Evolutionary conservation across 2,888 invertebrate genomes (phyloP).

Genomic region (Calameuta pallipes): DNA sequence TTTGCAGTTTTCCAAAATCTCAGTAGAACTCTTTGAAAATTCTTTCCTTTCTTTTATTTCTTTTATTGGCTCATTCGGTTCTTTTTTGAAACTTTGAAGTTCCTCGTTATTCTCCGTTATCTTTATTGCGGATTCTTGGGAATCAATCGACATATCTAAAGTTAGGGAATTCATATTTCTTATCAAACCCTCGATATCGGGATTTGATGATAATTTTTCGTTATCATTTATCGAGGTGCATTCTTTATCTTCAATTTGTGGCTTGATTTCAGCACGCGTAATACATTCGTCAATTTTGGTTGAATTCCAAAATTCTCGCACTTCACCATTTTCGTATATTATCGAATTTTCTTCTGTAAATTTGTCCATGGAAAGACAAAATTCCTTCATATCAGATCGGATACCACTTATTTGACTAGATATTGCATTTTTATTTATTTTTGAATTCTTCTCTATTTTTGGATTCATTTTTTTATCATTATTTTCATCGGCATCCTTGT

Average conservation of each 20-base stretch:
- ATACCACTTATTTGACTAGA: slow-evolving; percentile 38
- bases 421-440: slow-evolving; percentile 18
- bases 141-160: slow-evolving; percentile 9
- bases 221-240: neutral
- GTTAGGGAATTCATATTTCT: slow-evolving; percentile 21
- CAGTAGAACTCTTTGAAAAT: neutral
- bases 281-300: neutral
- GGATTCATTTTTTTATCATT: neutral
- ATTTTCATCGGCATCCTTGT: neutral
- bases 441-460: neutral
- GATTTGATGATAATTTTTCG: neutral
- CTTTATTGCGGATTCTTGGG: neutral
- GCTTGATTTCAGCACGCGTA: neutral
- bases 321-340: slow-evolving; percentile 27
- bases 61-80: neutral
- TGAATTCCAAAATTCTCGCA: slow-evolving; percentile 13
- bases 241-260: neutral
- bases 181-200: slow-evolving; percentile 11
- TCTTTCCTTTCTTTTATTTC: neutral
- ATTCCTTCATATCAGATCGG: slow-evolving; percentile 44
- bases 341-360: slow-evolving; percentile 44
- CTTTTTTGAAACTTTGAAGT: neutral
- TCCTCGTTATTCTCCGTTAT: neutral
- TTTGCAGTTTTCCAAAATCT: slow-evolving; percentile 28
- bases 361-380: slow-evolving; percentile 38